Conservation (phyloP, 2,888 invertebrate species). For the Catotricha subobsoleta region DNA sequence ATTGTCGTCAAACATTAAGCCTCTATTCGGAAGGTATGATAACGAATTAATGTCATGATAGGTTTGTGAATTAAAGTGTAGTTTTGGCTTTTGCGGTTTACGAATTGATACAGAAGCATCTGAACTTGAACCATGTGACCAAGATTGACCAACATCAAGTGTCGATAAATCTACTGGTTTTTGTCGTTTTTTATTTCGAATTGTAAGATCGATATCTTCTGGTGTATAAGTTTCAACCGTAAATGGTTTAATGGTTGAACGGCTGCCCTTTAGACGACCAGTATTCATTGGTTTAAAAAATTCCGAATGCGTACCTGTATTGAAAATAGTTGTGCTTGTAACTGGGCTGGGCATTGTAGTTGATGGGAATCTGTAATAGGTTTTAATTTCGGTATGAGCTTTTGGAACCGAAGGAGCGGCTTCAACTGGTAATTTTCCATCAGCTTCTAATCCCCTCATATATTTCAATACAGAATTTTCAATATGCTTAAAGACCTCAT, state of each 20-base stretch:
- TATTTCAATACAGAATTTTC: slow-evolving; percentile 29
- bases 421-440: slow-evolving; percentile 20
- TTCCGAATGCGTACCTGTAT: neutral
- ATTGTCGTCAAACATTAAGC: slow-evolving; percentile 12
- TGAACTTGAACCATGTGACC: slow-evolving; percentile 23
- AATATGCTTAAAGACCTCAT: slow-evolving; percentile 27
- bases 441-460: slow-evolving; percentile 26
- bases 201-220: slow-evolving; percentile 9
- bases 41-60: slow-evolving; percentile 28
- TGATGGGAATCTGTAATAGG: slow-evolving; percentile 18
- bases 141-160: slow-evolving; percentile 16
- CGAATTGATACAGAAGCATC: slow-evolving; percentile 6
- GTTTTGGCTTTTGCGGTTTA: slow-evolving; percentile 18
- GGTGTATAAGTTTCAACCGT: neutral
- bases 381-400: slow-evolving; percentile 16
- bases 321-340: neutral
- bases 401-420: neutral
- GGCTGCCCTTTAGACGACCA: neutral
- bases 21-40: slow-evolving; percentile 14
- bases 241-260: neutral
- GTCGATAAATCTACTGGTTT: slow-evolving; percentile 14
- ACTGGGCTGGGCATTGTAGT: slow-evolving; percentile 20
- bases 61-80: slow-evolving; percentile 26
- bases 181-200: slow-evolving; percentile 20
- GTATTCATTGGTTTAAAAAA: neutral